Conservation (phyloP, 2,113 vertebrate genomes). For the Pseudolaguvia tuberculata region DNA sequence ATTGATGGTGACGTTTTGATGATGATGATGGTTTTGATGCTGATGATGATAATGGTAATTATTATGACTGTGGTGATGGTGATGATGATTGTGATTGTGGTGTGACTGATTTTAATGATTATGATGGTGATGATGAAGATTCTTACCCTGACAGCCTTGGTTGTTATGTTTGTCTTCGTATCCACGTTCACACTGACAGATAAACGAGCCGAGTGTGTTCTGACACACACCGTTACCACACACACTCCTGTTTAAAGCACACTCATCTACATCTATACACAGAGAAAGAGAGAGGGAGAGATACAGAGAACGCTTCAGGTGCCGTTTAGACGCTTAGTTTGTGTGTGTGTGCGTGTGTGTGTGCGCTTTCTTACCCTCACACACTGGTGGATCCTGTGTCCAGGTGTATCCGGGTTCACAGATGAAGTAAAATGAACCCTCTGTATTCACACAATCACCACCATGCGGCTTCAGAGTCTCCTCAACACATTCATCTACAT, state of each 20-base stretch:
- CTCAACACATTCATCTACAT: slow-evolving; percentile 85
- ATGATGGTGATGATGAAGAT: neutral
- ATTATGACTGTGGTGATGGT: too few relatives aligned
- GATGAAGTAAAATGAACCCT: slow-evolving; percentile 81
- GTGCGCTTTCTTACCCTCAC: slow-evolving; percentile 76
- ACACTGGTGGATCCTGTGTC: slow-evolving; percentile 67
- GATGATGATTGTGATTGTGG: too few relatives aligned
- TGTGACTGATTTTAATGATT: neutral
- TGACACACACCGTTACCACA: slow-evolving; percentile 90
- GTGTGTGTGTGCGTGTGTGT: slow-evolving; percentile 4
- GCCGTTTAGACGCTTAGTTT: slow-evolving; percentile 61
- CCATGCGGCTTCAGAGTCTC: slow-evolving; percentile 75
- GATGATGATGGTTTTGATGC: too few relatives aligned
- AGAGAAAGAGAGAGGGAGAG: neutral
- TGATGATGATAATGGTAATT: too few relatives aligned
- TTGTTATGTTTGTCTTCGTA: slow-evolving; percentile 82
- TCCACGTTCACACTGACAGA: slow-evolving; percentile 89
- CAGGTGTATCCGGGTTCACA: slow-evolving; percentile 82
- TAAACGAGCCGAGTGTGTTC: slow-evolving; percentile 85
- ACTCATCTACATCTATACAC: slow-evolving; percentile 89
- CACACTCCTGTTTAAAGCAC: slow-evolving; percentile 73
- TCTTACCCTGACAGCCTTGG: slow-evolving; percentile 83
- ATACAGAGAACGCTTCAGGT: slow-evolving; percentile 45
- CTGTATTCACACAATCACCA: slow-evolving; percentile 83
- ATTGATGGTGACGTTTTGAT: too few relatives aligned